Percentiles rank a stretch among this genome's conserved stretches.
phyloP scores from a whole-genome alignment of 2,888 invertebrate genomes.

The Oscheius sp. region DNA sequence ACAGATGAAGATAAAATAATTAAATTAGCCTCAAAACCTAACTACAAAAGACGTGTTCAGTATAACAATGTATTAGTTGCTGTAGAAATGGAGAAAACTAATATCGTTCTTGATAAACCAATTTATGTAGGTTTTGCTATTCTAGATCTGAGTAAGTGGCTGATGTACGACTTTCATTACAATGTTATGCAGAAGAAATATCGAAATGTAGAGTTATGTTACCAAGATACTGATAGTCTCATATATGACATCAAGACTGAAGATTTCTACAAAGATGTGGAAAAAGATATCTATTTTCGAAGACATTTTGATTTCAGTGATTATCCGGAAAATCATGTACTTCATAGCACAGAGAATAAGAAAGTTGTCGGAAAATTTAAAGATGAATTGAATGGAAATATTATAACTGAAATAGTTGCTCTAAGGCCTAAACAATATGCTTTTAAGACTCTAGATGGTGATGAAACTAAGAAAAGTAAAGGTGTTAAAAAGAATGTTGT shows the following conservation, averaged over 20 bases:
- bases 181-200: slow-evolving; percentile 49
- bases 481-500: slow-evolving; percentile 40
- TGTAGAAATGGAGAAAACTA: slow-evolving; percentile 51
- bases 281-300: slow-evolving; percentile 32
- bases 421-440: slow-evolving; percentile 51
- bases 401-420: slow-evolving; percentile 58
- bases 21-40: slow-evolving; percentile 46
- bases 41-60: slow-evolving; percentile 37
- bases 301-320: slow-evolving; percentile 63
- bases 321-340: slow-evolving; percentile 61
- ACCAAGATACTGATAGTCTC: slow-evolving; percentile 69
- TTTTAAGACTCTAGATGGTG: slow-evolving; percentile 42
- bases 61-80: slow-evolving; percentile 44
- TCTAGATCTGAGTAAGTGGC: slow-evolving; percentile 54
- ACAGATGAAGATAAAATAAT: slow-evolving; percentile 33
- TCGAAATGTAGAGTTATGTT: slow-evolving; percentile 52
- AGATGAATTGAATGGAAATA: slow-evolving; percentile 64
- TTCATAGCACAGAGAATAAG: slow-evolving; percentile 61
- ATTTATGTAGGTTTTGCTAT: slow-evolving; percentile 50
- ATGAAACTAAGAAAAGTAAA: slow-evolving; percentile 41
- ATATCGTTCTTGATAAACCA: slow-evolving; percentile 37
- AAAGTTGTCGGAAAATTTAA: slow-evolving; percentile 70
- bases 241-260: slow-evolving; percentile 64
- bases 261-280: slow-evolving; percentile 73
- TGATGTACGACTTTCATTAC: slow-evolving; percentile 62